Evolutionary conservation across 2,888 invertebrate species (phyloP).

Genomic region (Mantis religiosa): DNA sequence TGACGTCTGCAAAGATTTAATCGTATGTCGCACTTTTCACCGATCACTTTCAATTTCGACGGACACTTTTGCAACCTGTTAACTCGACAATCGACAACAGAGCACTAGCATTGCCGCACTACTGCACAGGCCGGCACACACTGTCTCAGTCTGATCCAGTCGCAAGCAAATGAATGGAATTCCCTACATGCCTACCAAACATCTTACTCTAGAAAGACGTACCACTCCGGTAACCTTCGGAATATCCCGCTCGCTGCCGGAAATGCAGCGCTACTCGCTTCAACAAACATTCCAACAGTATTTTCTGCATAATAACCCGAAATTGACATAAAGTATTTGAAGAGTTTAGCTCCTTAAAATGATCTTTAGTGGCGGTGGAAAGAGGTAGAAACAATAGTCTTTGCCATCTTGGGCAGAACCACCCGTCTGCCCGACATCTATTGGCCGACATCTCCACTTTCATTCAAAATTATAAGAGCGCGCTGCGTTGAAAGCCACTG

Average conservation of each 20-base stretch:
- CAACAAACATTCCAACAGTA: background rate
- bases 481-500: background rate
- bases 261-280: background rate
- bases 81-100: background rate
- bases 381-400: background rate
- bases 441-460: background rate
- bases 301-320: background rate
- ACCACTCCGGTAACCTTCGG: background rate
- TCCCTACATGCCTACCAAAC: constrained; percentile 6
- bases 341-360: background rate
- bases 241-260: background rate
- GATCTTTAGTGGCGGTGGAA: background rate
- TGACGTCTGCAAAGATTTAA: background rate
- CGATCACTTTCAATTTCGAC: background rate
- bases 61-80: background rate
- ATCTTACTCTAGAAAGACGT: background rate
- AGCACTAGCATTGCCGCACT: background rate
- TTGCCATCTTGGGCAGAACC: background rate
- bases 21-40: background rate
- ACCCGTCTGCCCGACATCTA: constrained; percentile 2
- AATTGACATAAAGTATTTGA: background rate
- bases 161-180: constrained; percentile 8
- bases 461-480: background rate
- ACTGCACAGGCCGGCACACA: background rate
- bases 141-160: constrained; percentile 1